Conservation (phyloP, 2,888 invertebrate genomes). For the Pammene fasciana region DNA sequence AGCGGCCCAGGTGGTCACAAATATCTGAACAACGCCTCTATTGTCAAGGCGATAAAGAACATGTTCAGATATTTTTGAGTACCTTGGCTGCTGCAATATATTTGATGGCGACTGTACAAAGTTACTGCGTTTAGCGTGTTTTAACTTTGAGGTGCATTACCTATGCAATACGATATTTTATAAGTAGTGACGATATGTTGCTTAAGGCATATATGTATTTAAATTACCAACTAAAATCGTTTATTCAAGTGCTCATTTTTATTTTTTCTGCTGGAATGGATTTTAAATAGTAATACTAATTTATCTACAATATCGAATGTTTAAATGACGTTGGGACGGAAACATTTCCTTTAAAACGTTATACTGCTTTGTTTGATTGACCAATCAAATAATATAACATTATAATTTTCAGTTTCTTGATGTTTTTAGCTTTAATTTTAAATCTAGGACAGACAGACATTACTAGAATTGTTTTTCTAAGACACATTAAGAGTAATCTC, state of each 20-base stretch:
- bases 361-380: constrained; percentile 34
- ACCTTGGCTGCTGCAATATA: too few species aligned
- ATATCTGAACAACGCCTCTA: too few species aligned
- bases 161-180: too few species aligned
- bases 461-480: constrained; percentile 18
- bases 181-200: too few species aligned
- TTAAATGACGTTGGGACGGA: constrained; percentile 82
- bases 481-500: constrained; percentile 2
- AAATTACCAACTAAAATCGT: background rate
- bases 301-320: constrained; percentile 65
- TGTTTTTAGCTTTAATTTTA: constrained; percentile 18
- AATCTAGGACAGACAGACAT: constrained; percentile 27
- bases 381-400: constrained; percentile 27
- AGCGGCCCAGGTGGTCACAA: too few species aligned
- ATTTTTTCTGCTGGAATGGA: constrained; percentile 51
- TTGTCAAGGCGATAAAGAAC: too few species aligned
- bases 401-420: constrained; percentile 26
- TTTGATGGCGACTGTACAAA: too few species aligned
- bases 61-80: too few species aligned
- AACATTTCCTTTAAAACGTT: constrained; percentile 70
- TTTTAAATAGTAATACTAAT: constrained; percentile 55
- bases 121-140: too few species aligned
- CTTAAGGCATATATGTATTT: background rate
- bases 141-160: too few species aligned
- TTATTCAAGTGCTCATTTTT: constrained; percentile 43